These are phyloP conservation scores for Danio choprae DNA, from an alignment of 2,797 vertebrate genomes.

Conservation along the genomic window DNA sequence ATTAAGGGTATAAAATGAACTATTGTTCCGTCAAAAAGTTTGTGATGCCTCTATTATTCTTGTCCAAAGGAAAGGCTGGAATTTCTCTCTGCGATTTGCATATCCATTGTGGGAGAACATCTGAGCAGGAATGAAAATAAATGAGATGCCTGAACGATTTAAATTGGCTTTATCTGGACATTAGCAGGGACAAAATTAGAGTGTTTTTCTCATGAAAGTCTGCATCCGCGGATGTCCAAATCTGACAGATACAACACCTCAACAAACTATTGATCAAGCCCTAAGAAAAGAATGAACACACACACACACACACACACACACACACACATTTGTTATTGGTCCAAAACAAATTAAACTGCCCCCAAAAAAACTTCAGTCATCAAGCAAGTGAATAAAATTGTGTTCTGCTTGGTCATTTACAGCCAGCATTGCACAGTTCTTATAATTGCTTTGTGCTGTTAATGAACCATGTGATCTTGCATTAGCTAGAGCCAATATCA, in stretches of 20 bases:
- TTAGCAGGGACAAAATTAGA: constrained; percentile 47
- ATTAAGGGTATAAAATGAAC: constrained; percentile 53
- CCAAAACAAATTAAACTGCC: constrained; percentile 38
- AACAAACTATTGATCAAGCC: constrained; percentile 41
- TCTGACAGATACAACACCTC: constrained; percentile 47
- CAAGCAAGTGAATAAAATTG: constrained; percentile 29
- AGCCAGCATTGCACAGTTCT: constrained; percentile 27
- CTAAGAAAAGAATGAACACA: constrained; percentile 12
- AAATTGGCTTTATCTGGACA: constrained; percentile 58
- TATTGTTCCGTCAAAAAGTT: constrained; percentile 56
- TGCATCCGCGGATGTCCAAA: constrained; percentile 48
- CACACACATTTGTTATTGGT: constrained; percentile 35
- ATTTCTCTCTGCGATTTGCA: constrained; percentile 60
- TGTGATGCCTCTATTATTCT: constrained; percentile 44
- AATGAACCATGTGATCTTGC: constrained; percentile 49
- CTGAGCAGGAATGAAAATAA: constrained; percentile 55
- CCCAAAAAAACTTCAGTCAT: constrained; percentile 7
- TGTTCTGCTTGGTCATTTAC: constrained; percentile 33
- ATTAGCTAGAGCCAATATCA: constrained; percentile 37
- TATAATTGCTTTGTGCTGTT: constrained; percentile 44
- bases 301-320: constrained; percentile 21
- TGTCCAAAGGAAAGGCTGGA: constrained; percentile 27
- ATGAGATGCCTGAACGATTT: constrained; percentile 50
- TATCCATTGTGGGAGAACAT: constrained; percentile 53
- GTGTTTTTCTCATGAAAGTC: constrained; percentile 47